phyloP scores from a whole-genome alignment of 1,140 invertebrate species.

The Ylistrum balloti region DNA sequence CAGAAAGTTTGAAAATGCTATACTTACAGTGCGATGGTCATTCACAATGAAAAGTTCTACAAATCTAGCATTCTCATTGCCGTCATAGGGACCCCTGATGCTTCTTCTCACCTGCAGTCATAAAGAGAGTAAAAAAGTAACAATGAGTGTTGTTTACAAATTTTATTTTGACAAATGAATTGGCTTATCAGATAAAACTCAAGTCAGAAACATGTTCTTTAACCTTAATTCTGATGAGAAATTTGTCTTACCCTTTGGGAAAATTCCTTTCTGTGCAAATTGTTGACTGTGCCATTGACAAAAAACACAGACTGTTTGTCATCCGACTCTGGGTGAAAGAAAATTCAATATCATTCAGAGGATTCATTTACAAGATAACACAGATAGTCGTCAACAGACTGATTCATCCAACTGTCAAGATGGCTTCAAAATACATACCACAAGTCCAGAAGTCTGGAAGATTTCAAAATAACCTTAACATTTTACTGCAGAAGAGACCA shows the following conservation, averaged over 20 bases:
- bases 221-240: background rate
- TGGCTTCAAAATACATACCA: too few species aligned
- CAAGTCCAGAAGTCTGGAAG: too few species aligned
- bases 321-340: conserved; percentile 16
- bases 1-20: background rate
- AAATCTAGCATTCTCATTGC: conserved; percentile 92
- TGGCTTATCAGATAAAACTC: too few species aligned
- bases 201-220: background rate
- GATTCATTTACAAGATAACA: conserved; percentile 5
- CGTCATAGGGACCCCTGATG: conserved; percentile 92
- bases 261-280: conserved; percentile 45
- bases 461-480: too few species aligned
- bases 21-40: conserved; percentile 89
- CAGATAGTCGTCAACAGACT: too few species aligned
- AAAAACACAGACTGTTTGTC: conserved; percentile 53
- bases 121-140: background rate
- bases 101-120: conserved; percentile 45
- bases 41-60: conserved; percentile 96
- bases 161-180: background rate
- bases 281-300: conserved; percentile 56
- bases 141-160: background rate
- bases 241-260: conserved; percentile 46
- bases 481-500: too few species aligned
- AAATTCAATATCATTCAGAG: background rate
- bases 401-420: too few species aligned